Evolutionary conservation across 1,140 invertebrate species (phyloP), one percentile per base, ranked within the genome.

Genomic region (Drosophila murphyi): DNA sequence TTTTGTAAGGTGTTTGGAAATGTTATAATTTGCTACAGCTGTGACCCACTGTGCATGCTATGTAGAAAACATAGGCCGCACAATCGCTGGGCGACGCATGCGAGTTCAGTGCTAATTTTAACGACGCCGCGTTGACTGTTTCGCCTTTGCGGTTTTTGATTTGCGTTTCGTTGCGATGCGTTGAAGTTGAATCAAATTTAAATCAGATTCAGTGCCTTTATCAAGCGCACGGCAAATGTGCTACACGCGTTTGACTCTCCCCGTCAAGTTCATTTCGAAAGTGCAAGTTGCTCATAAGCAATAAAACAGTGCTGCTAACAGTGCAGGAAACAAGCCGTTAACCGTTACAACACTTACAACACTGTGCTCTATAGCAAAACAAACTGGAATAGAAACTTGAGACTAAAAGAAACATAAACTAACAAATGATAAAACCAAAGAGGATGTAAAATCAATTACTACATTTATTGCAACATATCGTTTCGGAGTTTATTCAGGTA

Each of bases 61-160:
- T 61, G 69, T 71, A 70, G 78, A 88, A 87, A 88, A 77, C 82
- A 77, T 88, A 88, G 77, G 83, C 78, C 70, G 71, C 72, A 70
- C 76, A 86, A 70, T 88, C 72, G 76, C 55, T 76, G 74, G 48
- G 57, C 59, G 43, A 70, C 67, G 65, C 68, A 63, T 76, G 56
- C 76, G 76, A 69, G 76, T 82, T 82, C 77, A 88, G 85, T 88
- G 83, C 83, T 87, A 83, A 88, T 89, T 89, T 88, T 89, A 87
- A 75, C 85, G 85, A 77, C 80, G 80, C 73, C 80, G 76, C 80
- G 82, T 87, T 76, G 76, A 88, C 80, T 78, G 77, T 88, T 88
- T 88, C 54, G 74, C 62, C 76, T 68, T 79, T 89, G 85, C 80
- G 74, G 78, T 81, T 78, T 82, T 62, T 72, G 69, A 78, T 79